A percentile compares a stretch with the other conserved stretches of the same genome.
Evolutionary conservation across 1,140 invertebrate species (phyloP).

Genomic region (Drosophila mojavensis): DNA sequence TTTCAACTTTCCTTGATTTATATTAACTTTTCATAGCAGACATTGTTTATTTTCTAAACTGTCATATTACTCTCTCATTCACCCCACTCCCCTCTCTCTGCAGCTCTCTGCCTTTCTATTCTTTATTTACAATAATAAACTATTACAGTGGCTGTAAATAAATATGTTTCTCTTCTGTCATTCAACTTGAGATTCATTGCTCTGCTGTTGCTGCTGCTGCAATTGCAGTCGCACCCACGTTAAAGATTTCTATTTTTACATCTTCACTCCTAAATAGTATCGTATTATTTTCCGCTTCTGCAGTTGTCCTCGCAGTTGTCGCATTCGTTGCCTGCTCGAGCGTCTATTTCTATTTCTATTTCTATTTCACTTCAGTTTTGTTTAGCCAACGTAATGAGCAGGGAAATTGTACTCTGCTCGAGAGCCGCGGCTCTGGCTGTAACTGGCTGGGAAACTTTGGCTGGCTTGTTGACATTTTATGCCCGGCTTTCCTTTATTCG

Average conservation of each 20-base stretch:
- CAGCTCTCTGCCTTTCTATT: too few relatives aligned
- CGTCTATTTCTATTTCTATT: slow-evolving; percentile 31
- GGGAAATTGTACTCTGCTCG: slow-evolving; percentile 47
- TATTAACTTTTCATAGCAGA: too few relatives aligned
- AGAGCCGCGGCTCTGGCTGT: slow-evolving; percentile 19
- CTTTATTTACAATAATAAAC: too few relatives aligned
- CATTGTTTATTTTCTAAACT: too few relatives aligned
- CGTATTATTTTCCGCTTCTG: slow-evolving; percentile 46
- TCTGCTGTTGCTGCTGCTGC: neutral
- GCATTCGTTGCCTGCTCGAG: slow-evolving; percentile 9
- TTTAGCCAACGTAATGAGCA: slow-evolving; percentile 55
- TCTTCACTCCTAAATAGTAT: slow-evolving; percentile 35
- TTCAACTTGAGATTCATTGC: slow-evolving; percentile 15
- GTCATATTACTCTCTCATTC: too few relatives aligned
- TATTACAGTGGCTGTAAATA: too few relatives aligned
- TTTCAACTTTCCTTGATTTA: too few relatives aligned
- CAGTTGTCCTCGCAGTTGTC: slow-evolving; percentile 13
- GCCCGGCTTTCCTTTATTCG: slow-evolving; percentile 43
- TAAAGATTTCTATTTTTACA: slow-evolving; percentile 45
- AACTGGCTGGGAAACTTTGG: slow-evolving; percentile 48
- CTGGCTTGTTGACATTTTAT: slow-evolving; percentile 53
- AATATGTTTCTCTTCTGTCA: neutral
- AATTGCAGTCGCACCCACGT: slow-evolving; percentile 16
- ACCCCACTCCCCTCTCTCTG: too few relatives aligned
- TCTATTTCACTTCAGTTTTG: slow-evolving; percentile 45